Conservation (phyloP, 2,888 invertebrate genomes). For the Abrostola tripartita region DNA sequence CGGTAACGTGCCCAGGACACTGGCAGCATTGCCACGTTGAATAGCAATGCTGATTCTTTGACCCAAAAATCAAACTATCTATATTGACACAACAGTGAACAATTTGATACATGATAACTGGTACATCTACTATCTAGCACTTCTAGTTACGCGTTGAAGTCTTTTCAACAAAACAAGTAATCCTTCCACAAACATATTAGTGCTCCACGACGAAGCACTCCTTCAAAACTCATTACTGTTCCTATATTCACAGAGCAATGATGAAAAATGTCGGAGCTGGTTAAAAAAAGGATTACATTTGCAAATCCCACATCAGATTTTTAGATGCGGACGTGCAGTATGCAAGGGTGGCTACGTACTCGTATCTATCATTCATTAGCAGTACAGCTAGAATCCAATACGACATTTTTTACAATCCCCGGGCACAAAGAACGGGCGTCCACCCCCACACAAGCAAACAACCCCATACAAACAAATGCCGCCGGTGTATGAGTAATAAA, state of each 20-base stretch:
- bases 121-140: not conserved
- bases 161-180: constrained; percentile 56
- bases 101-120: no score
- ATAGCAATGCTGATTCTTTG: no score
- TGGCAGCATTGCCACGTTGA: no score
- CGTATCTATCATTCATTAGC: constrained; percentile 88
- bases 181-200: constrained; percentile 14
- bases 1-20: no score
- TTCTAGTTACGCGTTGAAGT: constrained; percentile 60
- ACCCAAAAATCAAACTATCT: no score
- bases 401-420: constrained; percentile 88
- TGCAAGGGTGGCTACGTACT: constrained; percentile 71
- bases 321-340: constrained; percentile 70
- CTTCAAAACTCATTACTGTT: constrained; percentile 44
- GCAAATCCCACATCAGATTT: constrained; percentile 81
- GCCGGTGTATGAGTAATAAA: constrained; percentile 71
- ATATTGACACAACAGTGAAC: no score
- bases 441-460: constrained; percentile 74
- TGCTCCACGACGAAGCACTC: constrained; percentile 29
- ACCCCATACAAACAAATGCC: constrained; percentile 69
- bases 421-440: constrained; percentile 86
- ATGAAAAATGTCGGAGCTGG: constrained; percentile 56
- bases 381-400: constrained; percentile 87
- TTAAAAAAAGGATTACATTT: constrained; percentile 63
- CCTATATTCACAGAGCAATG: constrained; percentile 57